phyloP scores from a whole-genome alignment of 2,797 vertebrate genomes.

The Sebastes cheni region DNA sequence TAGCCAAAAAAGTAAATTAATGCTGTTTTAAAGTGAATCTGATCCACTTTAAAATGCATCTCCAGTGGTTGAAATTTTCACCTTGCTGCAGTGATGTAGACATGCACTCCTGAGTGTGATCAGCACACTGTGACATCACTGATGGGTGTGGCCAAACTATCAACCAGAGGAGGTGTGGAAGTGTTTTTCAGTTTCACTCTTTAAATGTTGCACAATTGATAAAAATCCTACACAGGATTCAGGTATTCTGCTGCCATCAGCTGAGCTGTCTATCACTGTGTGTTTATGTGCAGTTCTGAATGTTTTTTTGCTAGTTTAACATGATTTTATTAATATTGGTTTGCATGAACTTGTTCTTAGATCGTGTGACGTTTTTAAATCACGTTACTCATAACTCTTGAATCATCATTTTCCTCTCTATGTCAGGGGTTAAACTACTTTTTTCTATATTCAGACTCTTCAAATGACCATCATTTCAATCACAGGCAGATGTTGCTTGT shows the following conservation, averaged over 20 bases:
- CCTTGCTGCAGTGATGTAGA: neutral
- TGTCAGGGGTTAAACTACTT: neutral
- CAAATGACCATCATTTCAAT: neutral
- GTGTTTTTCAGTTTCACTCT: neutral
- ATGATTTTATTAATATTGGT: neutral
- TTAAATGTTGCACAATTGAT: neutral
- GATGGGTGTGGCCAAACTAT: neutral
- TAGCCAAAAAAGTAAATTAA: neutral
- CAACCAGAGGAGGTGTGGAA: neutral
- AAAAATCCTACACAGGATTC: neutral
- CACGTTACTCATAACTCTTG: neutral
- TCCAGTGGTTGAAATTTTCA: neutral
- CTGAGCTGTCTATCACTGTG: neutral
- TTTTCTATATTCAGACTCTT: neutral
- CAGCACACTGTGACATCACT: neutral
- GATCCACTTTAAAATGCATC: neutral
- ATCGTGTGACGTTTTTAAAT: neutral
- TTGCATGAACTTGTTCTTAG: neutral
- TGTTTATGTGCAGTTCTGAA: neutral
- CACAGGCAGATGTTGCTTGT: neutral
- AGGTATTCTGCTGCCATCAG: neutral
- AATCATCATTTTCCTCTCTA: constrained; percentile 4
- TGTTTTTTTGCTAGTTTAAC: neutral
- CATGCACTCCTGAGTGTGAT: neutral
- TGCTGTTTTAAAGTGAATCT: neutral